Base-by-base conservation (phyloP, 1,140 invertebrate genomes). In the Drosophila teissieri region DNA sequence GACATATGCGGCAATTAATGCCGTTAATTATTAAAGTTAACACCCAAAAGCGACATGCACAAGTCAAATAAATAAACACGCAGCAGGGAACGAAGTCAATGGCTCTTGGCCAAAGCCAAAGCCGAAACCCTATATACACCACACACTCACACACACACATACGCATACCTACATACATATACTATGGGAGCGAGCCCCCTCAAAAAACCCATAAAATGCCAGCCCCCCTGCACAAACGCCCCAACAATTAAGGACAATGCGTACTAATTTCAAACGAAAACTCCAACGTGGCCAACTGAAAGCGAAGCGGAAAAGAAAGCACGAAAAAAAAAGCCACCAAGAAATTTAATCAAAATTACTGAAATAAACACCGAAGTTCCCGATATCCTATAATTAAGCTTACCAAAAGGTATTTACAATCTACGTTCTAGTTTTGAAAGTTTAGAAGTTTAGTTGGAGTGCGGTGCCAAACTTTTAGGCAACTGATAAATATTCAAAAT, bases 11-110 rank as follows among this genome's bases (percentile, higher is more conserved):
- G 80, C 83, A 88, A 88, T 88, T 88, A 88, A 88, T 88, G 80
- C 83, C 84, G 83, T 88, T 88, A 88, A 88, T 88, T 88, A 88
- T 88, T 88, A 83, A 88, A 88, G 83, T 88, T 88, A 88, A 88
- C 83, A 88, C 83, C 83, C 83, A 89, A 88, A 88, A 88, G 84
- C 84, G 79, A 88, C 83, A 88, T 88, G 83, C 83, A 86, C 83
- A 88, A 88, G 83, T 88, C 84, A 88, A 88, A 88, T 88, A 88
- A 88, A 88, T 88, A 88, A 88, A 83, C 84, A 89, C 83, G 84
- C 81, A 85, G 80, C 67, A 49, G 57, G 42, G 37, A 55, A 42
- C 49, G n/a, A 65, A 58, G 52, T 49, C 74, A 67, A 73, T 57
- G 61, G 55, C 56, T 49, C 45, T 68, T 44, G 37, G 68, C 36